Evolutionary conservation across 2,888 invertebrate genomes (phyloP).

Genomic region (Hyppa rectilinea): DNA sequence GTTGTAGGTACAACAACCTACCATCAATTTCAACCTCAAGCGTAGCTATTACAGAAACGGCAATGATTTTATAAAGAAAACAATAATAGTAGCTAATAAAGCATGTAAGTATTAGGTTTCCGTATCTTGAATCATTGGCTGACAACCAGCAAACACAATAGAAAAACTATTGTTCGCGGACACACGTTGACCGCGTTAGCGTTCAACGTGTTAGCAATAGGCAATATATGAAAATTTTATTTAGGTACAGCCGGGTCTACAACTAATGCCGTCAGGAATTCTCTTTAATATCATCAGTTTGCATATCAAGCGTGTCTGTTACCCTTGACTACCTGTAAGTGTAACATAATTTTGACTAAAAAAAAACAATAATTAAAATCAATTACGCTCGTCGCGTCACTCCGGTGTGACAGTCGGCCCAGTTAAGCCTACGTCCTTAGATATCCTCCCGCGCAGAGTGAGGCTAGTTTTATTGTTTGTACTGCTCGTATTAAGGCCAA

Average conservation of each 20-base stretch:
- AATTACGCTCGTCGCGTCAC: neutral
- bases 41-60: neutral
- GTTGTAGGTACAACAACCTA: neutral
- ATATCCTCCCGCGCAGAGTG: slow-evolving; percentile 76
- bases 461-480: slow-evolving; percentile 85
- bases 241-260: no score
- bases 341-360: no score
- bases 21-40: neutral
- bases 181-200: no score
- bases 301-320: no score
- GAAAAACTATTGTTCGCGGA: no score
- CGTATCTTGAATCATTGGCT: no score
- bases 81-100: no score
- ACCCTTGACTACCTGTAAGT: no score
- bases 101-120: neutral
- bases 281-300: neutral
- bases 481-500: slow-evolving; percentile 79
- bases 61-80: neutral
- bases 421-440: slow-evolving; percentile 77
- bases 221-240: no score
- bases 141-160: no score
- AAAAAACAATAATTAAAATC: no score
- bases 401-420: slow-evolving; percentile 71
- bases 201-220: no score
- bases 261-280: neutral